Evolutionary conservation across 2,797 vertebrate genomes (phyloP).

Genomic region (Danio jaintianensis): DNA sequence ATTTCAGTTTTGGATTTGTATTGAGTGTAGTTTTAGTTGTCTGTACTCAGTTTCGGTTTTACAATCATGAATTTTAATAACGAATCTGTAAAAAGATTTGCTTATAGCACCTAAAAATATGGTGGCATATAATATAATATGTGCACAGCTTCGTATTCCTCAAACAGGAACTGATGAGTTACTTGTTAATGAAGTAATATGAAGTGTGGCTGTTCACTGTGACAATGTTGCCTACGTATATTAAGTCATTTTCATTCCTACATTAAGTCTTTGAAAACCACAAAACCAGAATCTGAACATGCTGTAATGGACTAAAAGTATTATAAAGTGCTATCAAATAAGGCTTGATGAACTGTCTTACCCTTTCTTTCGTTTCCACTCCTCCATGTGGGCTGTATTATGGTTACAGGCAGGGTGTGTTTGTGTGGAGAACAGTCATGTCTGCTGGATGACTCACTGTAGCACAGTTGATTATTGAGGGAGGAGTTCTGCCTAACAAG

Average conservation of each 20-base stretch:
- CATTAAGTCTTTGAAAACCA: not conserved
- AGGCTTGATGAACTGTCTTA: constrained; percentile 17
- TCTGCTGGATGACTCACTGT: constrained; percentile 71
- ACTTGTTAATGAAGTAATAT: not conserved
- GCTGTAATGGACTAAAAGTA: not conserved
- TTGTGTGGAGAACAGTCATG: constrained; percentile 60
- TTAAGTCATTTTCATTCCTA: not conserved
- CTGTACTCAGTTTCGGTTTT: too few relatives aligned
- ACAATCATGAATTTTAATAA: too few relatives aligned
- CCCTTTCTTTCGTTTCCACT: constrained; percentile 41
- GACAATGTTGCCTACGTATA: not conserved
- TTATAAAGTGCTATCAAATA: not conserved
- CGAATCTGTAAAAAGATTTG: too few relatives aligned
- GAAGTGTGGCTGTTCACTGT: not conserved
- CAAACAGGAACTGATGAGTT: not conserved
- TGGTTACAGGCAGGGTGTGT: constrained; percentile 51
- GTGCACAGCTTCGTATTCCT: not conserved
- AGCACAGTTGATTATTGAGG: constrained; percentile 49
- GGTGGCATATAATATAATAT: too few relatives aligned
- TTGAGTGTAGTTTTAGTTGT: too few relatives aligned
- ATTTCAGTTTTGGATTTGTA: too few relatives aligned
- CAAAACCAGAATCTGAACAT: not conserved
- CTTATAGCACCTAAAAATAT: too few relatives aligned
- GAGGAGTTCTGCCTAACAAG: constrained; percentile 47
- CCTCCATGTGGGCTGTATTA: constrained; percentile 45